Evolutionary conservation across 2,888 invertebrate genomes (phyloP), one percentile per base, ranked within the genome.

Genomic region (Lithophane semibrunnea): DNA sequence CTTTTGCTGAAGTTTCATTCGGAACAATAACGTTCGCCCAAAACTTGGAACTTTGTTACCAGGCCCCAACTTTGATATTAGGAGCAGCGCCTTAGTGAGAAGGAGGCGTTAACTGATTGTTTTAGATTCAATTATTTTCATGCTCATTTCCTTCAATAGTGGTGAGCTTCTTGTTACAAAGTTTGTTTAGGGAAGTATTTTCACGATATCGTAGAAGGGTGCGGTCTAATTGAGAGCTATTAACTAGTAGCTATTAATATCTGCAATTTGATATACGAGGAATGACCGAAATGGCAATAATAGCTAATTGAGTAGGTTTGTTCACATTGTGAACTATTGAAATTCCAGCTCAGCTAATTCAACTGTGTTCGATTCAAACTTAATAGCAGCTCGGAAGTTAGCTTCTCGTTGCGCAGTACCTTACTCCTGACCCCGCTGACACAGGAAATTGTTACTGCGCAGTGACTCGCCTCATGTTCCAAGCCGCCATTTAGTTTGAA

Each of bases 1-100:
- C 78, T 42, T 77, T 73, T 52, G 44, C 79, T 74, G 49, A 88
- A 86, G 86, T 86, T 88, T 77, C 86, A 82, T 80, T 79, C 47
- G 61, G 60, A 79, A 83, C 86, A 85, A 78, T 85, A 87, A 83
- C 66, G 75, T 66, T 68, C 69, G 67, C 70, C 77, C 67, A 24
- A 78, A 86, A 85, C 86, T 87, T 85, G 65, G 52, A 76, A 80
- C 49, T 79, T 86, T 65, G 73, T 86, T 60, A 78, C 70, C 24
- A 77, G 63, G 52, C 21, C 49, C 56, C 47, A 86, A 86, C 84
- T 86, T 86, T 60, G 71, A 81, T 81, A 81, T 86, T 83, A 86
- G 73, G 42, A 73, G 47, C 72, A 63, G 42, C 73, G 65, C 65
- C 68, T 73, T 79, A 78, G 64, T 75, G 24, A 18, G 70, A 70